Evolutionary conservation across 2,888 invertebrate genomes (phyloP).

Genomic region (Hirtodrosophila duncani): DNA sequence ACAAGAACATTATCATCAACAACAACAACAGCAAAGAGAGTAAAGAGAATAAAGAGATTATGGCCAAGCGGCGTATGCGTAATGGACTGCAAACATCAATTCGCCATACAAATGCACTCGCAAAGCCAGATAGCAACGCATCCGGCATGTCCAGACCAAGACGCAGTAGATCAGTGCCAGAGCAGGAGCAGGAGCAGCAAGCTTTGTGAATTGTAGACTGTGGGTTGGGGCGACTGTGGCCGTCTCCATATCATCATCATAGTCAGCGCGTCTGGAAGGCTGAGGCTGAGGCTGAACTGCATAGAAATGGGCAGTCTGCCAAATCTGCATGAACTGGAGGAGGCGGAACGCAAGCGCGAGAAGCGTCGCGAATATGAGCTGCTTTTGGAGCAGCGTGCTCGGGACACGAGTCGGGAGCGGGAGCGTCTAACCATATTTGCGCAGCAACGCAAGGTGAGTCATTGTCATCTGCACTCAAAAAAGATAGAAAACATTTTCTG

Average conservation of each 20-base stretch:
- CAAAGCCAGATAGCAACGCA: no score
- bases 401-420: conserved; percentile 74
- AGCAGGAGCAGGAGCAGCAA: no score
- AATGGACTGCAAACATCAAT: no score
- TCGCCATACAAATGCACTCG: no score
- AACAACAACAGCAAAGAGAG: not conserved
- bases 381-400: conserved; percentile 70
- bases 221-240: no score
- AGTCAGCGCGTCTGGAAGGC: not conserved
- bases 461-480: not conserved
- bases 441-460: conserved; percentile 73
- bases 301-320: conserved; percentile 84
- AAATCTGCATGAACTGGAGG: conserved; percentile 82
- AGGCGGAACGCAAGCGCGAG: conserved; percentile 75
- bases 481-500: not conserved
- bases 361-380: conserved; percentile 74
- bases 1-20: not conserved
- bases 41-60: not conserved
- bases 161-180: no score
- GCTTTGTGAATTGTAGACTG: no score
- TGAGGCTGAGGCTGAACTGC: no score
- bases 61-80: not conserved
- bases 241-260: no score
- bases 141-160: not conserved
- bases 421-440: conserved; percentile 72